phyloP scores from a whole-genome alignment of 2,888 invertebrate species.

The Luperina nickerlii region DNA sequence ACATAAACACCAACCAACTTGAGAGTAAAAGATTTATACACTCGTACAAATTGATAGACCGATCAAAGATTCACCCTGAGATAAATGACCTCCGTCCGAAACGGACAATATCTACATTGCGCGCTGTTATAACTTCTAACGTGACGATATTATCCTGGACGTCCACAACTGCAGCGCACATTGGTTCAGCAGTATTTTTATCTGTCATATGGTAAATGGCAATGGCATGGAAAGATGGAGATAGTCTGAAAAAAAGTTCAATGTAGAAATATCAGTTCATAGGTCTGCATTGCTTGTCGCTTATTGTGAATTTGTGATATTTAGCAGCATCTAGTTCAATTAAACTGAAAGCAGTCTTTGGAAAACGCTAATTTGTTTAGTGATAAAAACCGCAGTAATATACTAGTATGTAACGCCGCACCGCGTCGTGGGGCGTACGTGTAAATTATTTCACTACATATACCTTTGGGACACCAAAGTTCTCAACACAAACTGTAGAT shows the following conservation, averaged over 20 bases:
- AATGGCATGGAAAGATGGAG: neutral
- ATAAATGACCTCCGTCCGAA: neutral
- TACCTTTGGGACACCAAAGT: conserved; percentile 34
- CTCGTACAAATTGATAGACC: conserved; percentile 1
- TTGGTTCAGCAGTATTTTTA: neutral
- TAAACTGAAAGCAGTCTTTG: neutral
- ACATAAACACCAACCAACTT: neutral
- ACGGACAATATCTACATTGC: neutral
- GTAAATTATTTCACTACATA: conserved; percentile 4
- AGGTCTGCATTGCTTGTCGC: neutral
- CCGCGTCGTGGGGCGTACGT: neutral
- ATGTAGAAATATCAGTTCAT: neutral
- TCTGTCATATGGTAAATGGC: neutral
- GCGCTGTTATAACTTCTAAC: neutral
- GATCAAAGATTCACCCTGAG: neutral
- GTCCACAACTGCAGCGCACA: neutral
- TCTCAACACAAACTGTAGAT: conserved; percentile 24
- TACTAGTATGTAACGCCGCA: neutral
- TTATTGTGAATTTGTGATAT: neutral
- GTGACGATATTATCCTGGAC: neutral
- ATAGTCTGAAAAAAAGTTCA: neutral
- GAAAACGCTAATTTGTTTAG: neutral
- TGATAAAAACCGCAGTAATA: neutral
- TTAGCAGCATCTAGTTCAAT: too few relatives aligned
- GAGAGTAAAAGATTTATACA: neutral